phyloP scores from a whole-genome alignment of 2,797 vertebrate genomes.

The Apogon hyalosoma region DNA sequence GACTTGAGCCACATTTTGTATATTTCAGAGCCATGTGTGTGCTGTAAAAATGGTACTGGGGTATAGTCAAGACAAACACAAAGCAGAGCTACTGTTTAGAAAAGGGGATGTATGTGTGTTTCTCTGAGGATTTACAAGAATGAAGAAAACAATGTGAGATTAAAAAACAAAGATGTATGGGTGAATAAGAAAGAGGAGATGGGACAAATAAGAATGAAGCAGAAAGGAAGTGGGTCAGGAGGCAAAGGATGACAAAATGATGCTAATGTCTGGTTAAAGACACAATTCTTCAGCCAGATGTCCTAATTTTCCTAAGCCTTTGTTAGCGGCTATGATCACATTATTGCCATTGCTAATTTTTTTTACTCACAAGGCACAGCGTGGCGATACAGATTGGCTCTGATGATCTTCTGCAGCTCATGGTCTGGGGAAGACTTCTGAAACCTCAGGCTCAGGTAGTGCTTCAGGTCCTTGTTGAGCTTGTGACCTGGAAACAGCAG shows the following conservation, averaged over 20 bases:
- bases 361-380: slow-evolving; percentile 96
- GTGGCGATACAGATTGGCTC: slow-evolving; percentile 95
- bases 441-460: slow-evolving; percentile 94
- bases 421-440: slow-evolving; percentile 94
- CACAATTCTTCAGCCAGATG: slow-evolving; percentile 22
- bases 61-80: slow-evolving; percentile 17
- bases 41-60: slow-evolving; percentile 46
- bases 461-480: slow-evolving; percentile 92
- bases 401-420: slow-evolving; percentile 93
- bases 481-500: slow-evolving; percentile 85
- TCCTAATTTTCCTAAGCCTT: neutral
- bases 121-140: neutral
- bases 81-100: neutral
- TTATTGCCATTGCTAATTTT: neutral
- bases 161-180: slow-evolving; percentile 12
- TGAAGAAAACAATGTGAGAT: slow-evolving; percentile 16
- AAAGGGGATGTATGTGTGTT: slow-evolving; percentile 7
- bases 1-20: slow-evolving; percentile 33
- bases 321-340: neutral
- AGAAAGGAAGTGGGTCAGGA: slow-evolving; percentile 40
- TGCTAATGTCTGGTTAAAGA: slow-evolving; percentile 24
- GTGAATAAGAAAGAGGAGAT: slow-evolving; percentile 20
- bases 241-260: slow-evolving; percentile 25
- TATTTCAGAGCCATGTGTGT: slow-evolving; percentile 36
- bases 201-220: slow-evolving; percentile 25